These are phyloP conservation scores for Drosophila setosimentum DNA, from an alignment of 2,888 invertebrate species.

Conservation along the genomic window DNA sequence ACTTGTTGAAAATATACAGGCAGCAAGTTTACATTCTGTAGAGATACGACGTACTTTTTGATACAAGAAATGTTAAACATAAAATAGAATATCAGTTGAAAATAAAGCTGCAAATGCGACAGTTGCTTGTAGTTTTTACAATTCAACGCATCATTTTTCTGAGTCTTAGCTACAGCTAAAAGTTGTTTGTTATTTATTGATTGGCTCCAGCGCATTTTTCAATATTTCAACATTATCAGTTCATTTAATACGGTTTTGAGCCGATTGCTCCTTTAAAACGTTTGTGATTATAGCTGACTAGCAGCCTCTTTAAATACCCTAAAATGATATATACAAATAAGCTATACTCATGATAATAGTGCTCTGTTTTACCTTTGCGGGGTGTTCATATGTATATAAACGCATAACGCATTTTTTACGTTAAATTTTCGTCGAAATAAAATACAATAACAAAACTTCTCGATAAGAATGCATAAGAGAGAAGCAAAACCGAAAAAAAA, in stretches of 20 bases:
- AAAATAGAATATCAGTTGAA: neutral
- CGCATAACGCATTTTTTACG: constrained; percentile 37
- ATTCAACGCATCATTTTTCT: no score
- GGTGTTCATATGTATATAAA: neutral
- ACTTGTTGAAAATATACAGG: no score
- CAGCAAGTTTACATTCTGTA: no score
- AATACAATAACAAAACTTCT: neutral
- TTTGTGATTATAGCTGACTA: neutral
- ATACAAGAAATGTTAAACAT: no score
- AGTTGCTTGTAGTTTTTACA: no score
- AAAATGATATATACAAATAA: no score
- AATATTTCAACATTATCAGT: neutral
- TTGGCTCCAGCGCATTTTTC: neutral
- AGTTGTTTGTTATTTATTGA: neutral
- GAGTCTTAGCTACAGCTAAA: neutral
- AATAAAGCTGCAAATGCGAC: neutral
- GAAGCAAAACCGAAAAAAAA: constrained; percentile 24
- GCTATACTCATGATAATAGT: neutral
- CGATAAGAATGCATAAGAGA: constrained; percentile 9
- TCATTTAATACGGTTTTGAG: neutral
- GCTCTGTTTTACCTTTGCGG: neutral
- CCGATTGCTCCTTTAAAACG: neutral
- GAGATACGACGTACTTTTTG: neutral
- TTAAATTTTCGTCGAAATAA: constrained; percentile 27
- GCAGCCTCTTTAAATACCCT: neutral